Evolutionary conservation across 2,888 invertebrate species (phyloP).

Genomic region (Tetanocera ferruginea): DNA sequence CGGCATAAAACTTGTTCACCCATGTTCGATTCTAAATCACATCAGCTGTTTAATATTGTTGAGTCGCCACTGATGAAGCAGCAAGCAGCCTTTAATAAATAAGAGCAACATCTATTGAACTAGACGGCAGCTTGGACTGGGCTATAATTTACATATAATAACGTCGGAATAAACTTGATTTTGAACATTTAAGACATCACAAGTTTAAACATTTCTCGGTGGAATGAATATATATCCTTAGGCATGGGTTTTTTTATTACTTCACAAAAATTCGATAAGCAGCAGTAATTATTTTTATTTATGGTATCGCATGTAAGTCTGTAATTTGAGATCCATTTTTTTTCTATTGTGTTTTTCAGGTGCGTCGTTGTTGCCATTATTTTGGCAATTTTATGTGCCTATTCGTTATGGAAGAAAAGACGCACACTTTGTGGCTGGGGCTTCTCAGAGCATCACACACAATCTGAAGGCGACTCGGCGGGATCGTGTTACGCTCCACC

Average conservation of each 20-base stretch:
- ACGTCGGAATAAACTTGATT: neutral
- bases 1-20: neutral
- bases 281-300: constrained; percentile 52
- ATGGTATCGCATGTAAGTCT: neutral
- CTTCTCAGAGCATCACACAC: constrained; percentile 71
- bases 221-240: neutral
- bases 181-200: neutral
- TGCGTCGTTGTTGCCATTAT: constrained; percentile 79
- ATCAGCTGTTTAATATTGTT: no score
- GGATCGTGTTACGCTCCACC: constrained; percentile 87
- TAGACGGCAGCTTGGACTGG: no score
- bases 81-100: no score
- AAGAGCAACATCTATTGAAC: no score
- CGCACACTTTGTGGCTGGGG: constrained; percentile 71
- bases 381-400: constrained; percentile 79
- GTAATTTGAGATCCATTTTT: neutral
- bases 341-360: constrained; percentile 67
- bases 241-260: constrained; percentile 59
- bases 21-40: neutral
- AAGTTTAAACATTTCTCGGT: neutral
- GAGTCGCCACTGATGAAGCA: neutral
- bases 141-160: neutral
- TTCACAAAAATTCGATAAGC: constrained; percentile 56
- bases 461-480: constrained; percentile 83
- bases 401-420: constrained; percentile 75